Evolutionary conservation across 2,888 invertebrate species (phyloP), one percentile per base, ranked within the genome.

Genomic region (Caradrina clavipalpis): DNA sequence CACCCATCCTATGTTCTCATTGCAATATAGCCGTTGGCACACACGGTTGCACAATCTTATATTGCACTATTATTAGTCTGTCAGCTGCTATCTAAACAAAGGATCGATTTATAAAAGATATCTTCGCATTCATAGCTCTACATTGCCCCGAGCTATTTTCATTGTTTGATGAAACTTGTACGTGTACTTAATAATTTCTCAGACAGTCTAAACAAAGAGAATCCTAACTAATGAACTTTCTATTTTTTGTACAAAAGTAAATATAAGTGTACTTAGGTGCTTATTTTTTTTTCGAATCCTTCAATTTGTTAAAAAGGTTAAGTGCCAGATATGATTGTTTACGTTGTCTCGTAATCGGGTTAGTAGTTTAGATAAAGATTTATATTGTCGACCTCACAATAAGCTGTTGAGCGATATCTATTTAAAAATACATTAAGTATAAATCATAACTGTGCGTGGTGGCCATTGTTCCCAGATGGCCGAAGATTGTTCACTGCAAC

Each of bases 401-500:
- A 56, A 39, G 47, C 54, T 31, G 57, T 21, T 59, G 56, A 77
- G 53, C 56, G 70, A 70, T 76, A 82, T 78, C 78, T 79, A 82
- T 81, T 76, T 79, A 84, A 75, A 76, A 77, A 81, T 77, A 77
- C 74, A 82, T 75, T 72, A 80, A 62, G 69, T 58, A 69, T 81
- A 78, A 79, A 83, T 82, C 77, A 81, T 77, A 80, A 81, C 82
- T 67, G 80, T 82, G 77, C 73, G 80, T 83, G 77, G 80, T 84
- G 86, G 71, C 84, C 61, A 87, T 88, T 87, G 87, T 87, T 84
- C 79, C 65, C 76, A 82, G 85, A 86, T 86, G 81, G 79, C 73
- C 77, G 82, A 82, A 84, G 84, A 84, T 82, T 80, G 79, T 81
- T 80, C 73, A 81, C 59, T 74, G 76, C 84, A 83, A 70, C 79